phyloP scores from a whole-genome alignment of 2,888 invertebrate genomes.

The Micoletzkya japonica region DNA sequence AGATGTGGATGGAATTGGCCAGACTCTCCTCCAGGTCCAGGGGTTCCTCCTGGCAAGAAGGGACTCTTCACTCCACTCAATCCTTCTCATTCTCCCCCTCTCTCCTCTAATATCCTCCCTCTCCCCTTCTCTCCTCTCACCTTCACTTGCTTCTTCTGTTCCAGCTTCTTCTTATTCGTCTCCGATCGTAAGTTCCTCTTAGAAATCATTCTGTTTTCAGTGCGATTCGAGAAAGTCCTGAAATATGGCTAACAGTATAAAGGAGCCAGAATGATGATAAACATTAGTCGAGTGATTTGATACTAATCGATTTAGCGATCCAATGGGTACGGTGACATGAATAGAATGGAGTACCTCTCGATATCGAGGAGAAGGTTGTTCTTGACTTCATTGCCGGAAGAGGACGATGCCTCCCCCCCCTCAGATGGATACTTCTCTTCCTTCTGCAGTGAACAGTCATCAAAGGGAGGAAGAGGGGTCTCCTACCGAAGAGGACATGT shows the following conservation, averaged over 20 bases:
- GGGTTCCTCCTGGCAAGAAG: neutral
- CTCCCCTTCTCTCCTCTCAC: neutral
- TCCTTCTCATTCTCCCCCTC: slow-evolving; percentile 3
- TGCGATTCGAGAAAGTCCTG: neutral
- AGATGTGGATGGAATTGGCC: neutral
- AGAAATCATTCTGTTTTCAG: neutral
- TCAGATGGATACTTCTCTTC: too few species aligned
- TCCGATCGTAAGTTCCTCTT: neutral
- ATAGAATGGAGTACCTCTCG: too few species aligned
- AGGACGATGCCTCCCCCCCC: too few species aligned
- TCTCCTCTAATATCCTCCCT: neutral
- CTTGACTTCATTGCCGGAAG: too few species aligned
- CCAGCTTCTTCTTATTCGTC: neutral
- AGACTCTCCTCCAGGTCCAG: neutral
- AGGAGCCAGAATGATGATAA: too few species aligned
- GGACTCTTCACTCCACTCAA: neutral
- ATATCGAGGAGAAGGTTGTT: too few species aligned
- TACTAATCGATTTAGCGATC: too few species aligned
- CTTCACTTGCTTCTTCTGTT: neutral
- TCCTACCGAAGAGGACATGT: too few species aligned
- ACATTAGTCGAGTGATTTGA: too few species aligned
- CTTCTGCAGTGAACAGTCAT: too few species aligned
- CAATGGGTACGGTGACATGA: too few species aligned
- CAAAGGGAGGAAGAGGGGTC: too few species aligned
- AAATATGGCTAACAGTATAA: neutral